Base-by-base conservation (phyloP, 2,797 vertebrate genomes). In the Cichlasoma orientale region DNA sequence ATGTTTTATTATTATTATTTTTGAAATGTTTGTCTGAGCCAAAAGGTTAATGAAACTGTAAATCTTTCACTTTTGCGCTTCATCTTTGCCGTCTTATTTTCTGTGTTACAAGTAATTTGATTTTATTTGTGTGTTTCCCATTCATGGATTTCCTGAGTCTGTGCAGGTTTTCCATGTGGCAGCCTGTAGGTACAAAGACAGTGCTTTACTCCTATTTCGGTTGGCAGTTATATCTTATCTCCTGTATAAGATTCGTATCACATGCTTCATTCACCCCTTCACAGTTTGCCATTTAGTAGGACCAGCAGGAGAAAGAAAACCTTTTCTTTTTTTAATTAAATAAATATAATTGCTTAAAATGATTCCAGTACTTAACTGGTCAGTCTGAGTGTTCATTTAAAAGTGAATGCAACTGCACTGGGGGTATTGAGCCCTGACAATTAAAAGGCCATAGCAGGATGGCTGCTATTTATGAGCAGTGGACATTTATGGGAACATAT, bases 121-220 rank as follows among this genome's bases (percentile, higher is more conserved):
- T 75, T 83, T 56, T 53, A 83, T 77, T 59, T 70, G 55, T 73
- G 61, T 79, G 86, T 74, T 66, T 82, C 56, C 56, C 19, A 47
- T n/a, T 50, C 29, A 33, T 44, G n/a, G 14, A 21, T 54, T 71
- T 72, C 69, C 29, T 23, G 19, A 55, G 25, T 82, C 47, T 63
- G 75, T 56, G 74, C 2, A 36, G 44, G 21, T 19, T 76, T 86
- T 76, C 56, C 47, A 70, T 10, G 4, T 79, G 36, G 71, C 68
- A 84, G 69, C 74, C 75, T 78, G 69, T 72, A 63, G 56, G 44
- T 72, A 50, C 54, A 78, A 74, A 23, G 13, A 41, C 38, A 75
- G 55, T 61, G 47, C 10, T 80, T 72, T 86, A 23, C 54, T 66
- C 23, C 38, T 27, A 36, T 78, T 73, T 72, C 77, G 54, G 70